Percentiles rank a stretch among this genome's conserved stretches.
These are phyloP conservation scores for Pseudopipra pipra DNA, from an alignment of 2,113 vertebrate species.

Conservation along the genomic window DNA sequence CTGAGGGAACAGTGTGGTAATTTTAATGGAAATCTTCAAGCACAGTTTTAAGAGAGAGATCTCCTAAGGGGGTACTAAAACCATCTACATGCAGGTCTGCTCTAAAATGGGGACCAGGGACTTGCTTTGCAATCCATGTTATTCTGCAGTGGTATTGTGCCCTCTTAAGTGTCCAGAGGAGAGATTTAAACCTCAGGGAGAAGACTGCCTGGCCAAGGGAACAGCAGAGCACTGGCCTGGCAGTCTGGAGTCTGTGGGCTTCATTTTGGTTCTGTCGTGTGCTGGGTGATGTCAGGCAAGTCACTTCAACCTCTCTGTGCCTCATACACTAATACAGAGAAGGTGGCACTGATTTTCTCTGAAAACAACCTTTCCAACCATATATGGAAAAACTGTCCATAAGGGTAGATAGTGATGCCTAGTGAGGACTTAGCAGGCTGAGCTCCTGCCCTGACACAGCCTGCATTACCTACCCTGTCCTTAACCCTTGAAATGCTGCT, in stretches of 20 bases:
- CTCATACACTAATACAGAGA: neutral
- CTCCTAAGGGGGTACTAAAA: neutral
- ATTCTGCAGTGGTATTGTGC: neutral
- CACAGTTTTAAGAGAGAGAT: neutral
- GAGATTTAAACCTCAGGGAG: neutral
- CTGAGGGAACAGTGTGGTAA: neutral
- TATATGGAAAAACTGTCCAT: fast-evolving
- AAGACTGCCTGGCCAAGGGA: neutral
- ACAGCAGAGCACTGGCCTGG: neutral
- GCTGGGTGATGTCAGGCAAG: neutral
- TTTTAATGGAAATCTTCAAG: neutral
- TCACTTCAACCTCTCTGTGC: neutral
- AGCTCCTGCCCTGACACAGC: neutral
- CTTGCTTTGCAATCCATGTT: neutral
- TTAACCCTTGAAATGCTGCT: neutral
- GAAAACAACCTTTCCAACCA: neutral
- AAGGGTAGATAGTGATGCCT: neutral
- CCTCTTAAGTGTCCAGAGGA: neutral
- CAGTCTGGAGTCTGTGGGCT: neutral
- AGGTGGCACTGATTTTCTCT: neutral
- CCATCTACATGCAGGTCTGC: neutral
- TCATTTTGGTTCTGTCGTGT: neutral
- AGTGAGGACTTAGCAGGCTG: neutral
- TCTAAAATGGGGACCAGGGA: neutral
- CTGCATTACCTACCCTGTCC: neutral